A percentile compares a stretch with the other conserved stretches of the same genome.
phyloP scores from a whole-genome alignment of 2,797 vertebrate species.

The Trichosurus vulpecula region DNA sequence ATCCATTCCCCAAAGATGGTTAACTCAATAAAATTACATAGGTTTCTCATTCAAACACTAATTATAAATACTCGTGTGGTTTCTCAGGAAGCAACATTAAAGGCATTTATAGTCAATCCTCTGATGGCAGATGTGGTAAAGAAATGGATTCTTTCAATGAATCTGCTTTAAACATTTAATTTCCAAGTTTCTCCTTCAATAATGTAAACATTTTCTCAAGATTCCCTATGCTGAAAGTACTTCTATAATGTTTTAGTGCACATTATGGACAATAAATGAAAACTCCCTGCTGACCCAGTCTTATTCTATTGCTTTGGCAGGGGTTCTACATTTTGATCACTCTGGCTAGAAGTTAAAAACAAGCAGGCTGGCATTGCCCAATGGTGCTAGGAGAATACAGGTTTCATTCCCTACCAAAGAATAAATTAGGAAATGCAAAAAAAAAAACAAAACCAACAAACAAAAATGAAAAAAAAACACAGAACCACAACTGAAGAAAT shows the following conservation, averaged over 20 bases:
- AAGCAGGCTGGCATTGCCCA: not conserved
- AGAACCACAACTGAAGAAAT: not conserved
- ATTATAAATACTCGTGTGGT: not conserved
- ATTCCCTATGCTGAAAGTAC: not conserved
- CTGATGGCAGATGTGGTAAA: not conserved
- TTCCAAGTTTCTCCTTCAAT: not conserved
- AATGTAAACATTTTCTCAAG: not conserved
- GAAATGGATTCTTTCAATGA: not conserved
- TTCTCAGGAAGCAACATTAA: not conserved
- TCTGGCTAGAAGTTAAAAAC: not conserved
- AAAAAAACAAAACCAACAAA: not conserved
- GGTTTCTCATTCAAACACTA: not conserved
- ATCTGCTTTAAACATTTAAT: not conserved
- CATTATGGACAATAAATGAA: not conserved
- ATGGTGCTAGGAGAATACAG: not conserved
- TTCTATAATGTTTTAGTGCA: not conserved
- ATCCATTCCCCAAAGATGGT: not conserved
- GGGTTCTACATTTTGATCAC: not conserved
- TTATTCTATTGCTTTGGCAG: conserved; percentile 31
- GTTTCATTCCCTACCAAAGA: not conserved
- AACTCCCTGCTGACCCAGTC: not conserved
- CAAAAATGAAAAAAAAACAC: not conserved
- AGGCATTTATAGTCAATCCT: not conserved
- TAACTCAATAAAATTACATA: not conserved
- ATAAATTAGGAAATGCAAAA: not conserved